Evolutionary conservation across 2,888 invertebrate genomes (phyloP).

Genomic region (Girardia tigrina): DNA sequence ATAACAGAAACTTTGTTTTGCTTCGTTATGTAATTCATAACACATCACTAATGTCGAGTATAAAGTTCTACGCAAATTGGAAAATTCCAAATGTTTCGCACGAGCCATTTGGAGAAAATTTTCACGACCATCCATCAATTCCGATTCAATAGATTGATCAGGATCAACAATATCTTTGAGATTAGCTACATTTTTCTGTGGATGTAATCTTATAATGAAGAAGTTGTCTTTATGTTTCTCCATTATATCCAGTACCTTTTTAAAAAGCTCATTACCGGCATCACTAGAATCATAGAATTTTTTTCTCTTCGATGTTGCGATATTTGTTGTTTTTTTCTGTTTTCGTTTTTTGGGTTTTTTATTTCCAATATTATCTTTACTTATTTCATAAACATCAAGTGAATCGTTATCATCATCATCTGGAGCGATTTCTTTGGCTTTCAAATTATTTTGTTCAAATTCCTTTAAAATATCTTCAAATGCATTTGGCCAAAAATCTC

Average conservation of each 20-base stretch:
- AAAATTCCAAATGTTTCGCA: constrained; percentile 96
- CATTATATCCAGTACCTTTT: constrained; percentile 68
- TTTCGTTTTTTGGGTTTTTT: constrained; percentile 35
- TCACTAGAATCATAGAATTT: constrained; percentile 70
- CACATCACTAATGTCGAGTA: constrained; percentile 91
- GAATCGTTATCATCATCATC: constrained; percentile 40
- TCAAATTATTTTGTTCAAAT: constrained; percentile 43
- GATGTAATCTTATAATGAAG: constrained; percentile 93
- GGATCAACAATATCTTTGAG: constrained; percentile 81
- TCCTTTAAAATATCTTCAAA: constrained; percentile 94
- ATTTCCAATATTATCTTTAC: constrained; percentile 30
- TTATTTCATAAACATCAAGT: constrained; percentile 40
- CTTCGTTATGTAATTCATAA: constrained; percentile 94
- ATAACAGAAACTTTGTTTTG: constrained; percentile 79
- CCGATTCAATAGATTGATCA: constrained; percentile 75
- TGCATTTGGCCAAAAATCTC: constrained; percentile 99
- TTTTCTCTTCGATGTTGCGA: constrained; percentile 78
- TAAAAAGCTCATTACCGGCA: constrained; percentile 66
- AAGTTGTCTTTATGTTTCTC: constrained; percentile 59
- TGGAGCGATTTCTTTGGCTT: constrained; percentile 67
- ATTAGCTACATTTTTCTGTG: constrained; percentile 79
- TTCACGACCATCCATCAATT: constrained; percentile 98
- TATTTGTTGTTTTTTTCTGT: constrained; percentile 36
- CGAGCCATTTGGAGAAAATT: constrained; percentile 92
- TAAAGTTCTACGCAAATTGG: constrained; percentile 77